Percentiles rank a stretch among this genome's conserved stretches.
phyloP scores from a whole-genome alignment of 2,797 vertebrate species.

The Coilia nasus region DNA sequence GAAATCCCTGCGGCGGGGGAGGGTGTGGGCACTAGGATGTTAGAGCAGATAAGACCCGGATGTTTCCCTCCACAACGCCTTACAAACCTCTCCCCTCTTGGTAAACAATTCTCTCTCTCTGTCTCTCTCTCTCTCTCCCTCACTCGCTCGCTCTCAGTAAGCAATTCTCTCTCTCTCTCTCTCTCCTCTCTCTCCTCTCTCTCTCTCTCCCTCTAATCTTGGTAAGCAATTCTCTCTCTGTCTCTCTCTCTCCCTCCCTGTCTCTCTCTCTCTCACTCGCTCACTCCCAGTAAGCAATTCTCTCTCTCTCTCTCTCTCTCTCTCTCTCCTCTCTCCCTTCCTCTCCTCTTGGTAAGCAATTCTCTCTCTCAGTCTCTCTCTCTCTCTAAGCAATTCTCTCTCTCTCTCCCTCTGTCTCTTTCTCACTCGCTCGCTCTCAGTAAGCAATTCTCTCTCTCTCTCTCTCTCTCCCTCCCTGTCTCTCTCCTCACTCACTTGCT shows the following conservation, averaged over 20 bases:
- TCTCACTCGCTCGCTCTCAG: neutral
- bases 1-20: constrained; percentile 17
- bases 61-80: neutral
- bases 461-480: neutral
- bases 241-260: constrained; percentile 35
- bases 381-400: neutral
- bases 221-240: constrained; percentile 28
- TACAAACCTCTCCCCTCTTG: neutral
- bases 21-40: neutral
- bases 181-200: neutral
- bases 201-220: constrained; percentile 13
- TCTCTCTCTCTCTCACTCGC: constrained; percentile 1
- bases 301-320: too few species aligned
- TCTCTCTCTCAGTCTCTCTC: too few species aligned
- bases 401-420: neutral
- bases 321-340: too few species aligned
- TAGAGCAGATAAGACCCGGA: constrained; percentile 24
- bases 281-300: too few species aligned
- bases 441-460: neutral
- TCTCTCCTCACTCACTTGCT: too few species aligned
- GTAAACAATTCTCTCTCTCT: neutral
- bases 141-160: neutral
- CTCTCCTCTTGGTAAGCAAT: neutral
- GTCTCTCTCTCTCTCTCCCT: neutral
- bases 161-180: neutral